phyloP scores from a whole-genome alignment of 35 echinoderm and acorn worm genomes.

The Ophiothrix spiculata region DNA sequence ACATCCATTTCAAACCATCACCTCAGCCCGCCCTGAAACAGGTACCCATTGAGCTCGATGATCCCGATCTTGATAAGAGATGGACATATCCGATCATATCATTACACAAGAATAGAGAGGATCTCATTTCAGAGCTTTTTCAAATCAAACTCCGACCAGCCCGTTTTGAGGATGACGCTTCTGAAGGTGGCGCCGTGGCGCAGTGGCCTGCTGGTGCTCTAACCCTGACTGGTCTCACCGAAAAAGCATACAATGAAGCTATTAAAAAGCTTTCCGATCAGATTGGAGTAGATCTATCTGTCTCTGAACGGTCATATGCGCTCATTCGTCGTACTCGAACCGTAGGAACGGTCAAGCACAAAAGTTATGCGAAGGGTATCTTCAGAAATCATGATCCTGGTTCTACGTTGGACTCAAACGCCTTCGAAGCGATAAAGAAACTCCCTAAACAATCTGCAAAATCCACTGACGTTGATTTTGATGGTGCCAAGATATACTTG shows the following conservation, averaged over 20 bases:
- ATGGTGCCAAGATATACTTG: neutral
- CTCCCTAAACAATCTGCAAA: neutral
- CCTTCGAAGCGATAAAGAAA: neutral
- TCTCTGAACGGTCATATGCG: neutral
- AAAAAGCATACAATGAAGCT: neutral
- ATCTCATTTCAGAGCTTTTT: neutral
- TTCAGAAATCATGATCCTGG: neutral
- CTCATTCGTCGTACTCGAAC: neutral
- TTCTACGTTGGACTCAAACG: neutral
- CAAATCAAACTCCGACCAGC: neutral
- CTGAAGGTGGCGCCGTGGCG: neutral
- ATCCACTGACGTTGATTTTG: neutral
- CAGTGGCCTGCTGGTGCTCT: neutral
- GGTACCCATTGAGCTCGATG: neutral
- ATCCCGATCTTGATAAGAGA: neutral
- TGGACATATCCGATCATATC: neutral
- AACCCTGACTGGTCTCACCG: neutral
- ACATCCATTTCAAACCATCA: neutral
- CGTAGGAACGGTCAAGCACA: neutral
- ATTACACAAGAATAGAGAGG: neutral
- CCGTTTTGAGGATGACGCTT: neutral
- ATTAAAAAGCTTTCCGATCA: neutral
- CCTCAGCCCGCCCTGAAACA: neutral
- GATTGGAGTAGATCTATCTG: neutral
- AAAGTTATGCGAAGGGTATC: neutral